Conservation (phyloP, 2,113 vertebrate genomes). For the Sander lucioperca region DNA sequence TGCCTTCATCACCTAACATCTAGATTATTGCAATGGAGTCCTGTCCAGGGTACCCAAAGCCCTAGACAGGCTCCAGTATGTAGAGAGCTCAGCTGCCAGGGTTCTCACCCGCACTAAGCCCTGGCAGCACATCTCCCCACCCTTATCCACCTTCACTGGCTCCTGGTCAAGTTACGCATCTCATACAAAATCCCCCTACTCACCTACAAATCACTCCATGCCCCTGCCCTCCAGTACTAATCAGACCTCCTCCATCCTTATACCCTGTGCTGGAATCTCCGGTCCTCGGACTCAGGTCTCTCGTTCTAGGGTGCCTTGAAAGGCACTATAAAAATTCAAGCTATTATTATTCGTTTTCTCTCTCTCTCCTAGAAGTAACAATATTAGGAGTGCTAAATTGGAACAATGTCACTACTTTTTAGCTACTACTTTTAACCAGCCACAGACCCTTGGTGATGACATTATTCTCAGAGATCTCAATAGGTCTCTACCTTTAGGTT, state of each 20-base stretch:
- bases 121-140: background rate
- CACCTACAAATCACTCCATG: background rate
- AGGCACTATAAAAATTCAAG: too few relatives aligned
- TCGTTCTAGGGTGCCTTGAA: too few relatives aligned
- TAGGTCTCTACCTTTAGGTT: conserved; percentile 30
- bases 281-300: background rate
- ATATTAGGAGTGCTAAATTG: background rate
- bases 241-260: background rate
- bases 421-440: background rate
- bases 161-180: background rate
- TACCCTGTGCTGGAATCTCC: too few relatives aligned
- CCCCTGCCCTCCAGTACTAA: background rate
- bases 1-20: too few relatives aligned
- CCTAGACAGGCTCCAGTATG: too few relatives aligned
- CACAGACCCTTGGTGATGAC: background rate
- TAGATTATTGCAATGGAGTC: too few relatives aligned
- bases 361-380: background rate
- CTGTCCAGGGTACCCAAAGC: too few relatives aligned
- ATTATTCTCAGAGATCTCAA: conserved; percentile 15
- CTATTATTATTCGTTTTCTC: too few relatives aligned
- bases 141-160: background rate
- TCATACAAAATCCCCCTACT: background rate
- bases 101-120: background rate
- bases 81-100: background rate
- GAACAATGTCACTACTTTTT: background rate